A percentile compares a stretch with the other conserved stretches of the same genome.
These are phyloP conservation scores for Oceanites oceanicus DNA, from an alignment of 2,113 vertebrate genomes.

Conservation along the genomic window DNA sequence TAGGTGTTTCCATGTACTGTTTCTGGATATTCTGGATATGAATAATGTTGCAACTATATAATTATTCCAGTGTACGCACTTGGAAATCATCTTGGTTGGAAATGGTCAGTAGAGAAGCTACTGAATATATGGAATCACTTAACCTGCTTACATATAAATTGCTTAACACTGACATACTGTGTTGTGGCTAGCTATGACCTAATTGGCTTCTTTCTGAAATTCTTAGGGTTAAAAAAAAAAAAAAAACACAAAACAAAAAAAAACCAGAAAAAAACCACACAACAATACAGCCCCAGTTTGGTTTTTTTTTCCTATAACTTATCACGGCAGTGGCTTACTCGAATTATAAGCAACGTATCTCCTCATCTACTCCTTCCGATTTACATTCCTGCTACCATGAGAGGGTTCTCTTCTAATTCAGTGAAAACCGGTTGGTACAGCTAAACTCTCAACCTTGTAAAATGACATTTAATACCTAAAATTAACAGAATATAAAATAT, in stretches of 20 bases:
- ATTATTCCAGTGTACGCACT: not conserved
- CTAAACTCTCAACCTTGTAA: not conserved
- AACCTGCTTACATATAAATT: constrained; percentile 2
- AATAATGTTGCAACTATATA: not conserved
- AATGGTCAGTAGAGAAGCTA: not conserved
- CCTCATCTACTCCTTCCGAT: not conserved
- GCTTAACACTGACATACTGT: not conserved
- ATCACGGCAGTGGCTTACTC: not conserved
- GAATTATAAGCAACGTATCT: not conserved
- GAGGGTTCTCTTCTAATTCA: not conserved
- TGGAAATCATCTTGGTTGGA: not conserved
- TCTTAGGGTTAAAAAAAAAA: not conserved
- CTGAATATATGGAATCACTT: not conserved
- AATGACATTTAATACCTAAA: not conserved
- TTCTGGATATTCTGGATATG: not conserved
- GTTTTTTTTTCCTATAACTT: not conserved
- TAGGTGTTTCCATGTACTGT: not conserved
- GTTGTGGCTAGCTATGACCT: not conserved
- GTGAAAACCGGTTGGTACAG: not conserved
- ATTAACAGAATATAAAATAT: not conserved
- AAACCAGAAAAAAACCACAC: too few species aligned
- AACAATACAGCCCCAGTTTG: too few species aligned
- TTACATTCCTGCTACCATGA: not conserved
- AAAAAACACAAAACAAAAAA: too few species aligned
- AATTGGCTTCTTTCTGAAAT: not conserved